These are phyloP conservation scores for Chloroceryle aenea DNA, from an alignment of 2,113 vertebrate species.

Conservation along the genomic window DNA sequence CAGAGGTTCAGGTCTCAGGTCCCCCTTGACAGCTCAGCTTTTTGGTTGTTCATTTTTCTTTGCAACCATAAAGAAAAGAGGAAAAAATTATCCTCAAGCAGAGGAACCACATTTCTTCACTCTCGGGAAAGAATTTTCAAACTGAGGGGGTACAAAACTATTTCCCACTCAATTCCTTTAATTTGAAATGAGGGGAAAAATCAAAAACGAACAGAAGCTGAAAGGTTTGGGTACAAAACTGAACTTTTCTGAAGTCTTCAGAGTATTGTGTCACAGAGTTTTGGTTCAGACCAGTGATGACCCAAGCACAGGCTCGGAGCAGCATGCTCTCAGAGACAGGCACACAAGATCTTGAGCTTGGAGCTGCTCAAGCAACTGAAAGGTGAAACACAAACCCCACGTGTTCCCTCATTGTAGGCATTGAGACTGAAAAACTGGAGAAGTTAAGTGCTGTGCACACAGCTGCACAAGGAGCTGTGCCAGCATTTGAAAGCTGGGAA, in stretches of 20 bases:
- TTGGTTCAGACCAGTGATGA: neutral
- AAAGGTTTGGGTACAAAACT: neutral
- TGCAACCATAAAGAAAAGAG: neutral
- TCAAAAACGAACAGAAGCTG: neutral
- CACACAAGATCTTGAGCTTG: neutral
- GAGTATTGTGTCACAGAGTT: neutral
- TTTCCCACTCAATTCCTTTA: neutral
- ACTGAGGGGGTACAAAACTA: neutral
- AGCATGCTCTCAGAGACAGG: neutral
- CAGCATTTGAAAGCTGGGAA: slow-evolving; percentile 35
- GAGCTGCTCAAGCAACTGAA: neutral
- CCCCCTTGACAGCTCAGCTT: neutral
- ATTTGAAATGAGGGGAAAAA: neutral
- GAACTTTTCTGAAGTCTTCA: neutral
- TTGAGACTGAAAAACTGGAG: neutral
- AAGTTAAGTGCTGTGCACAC: neutral
- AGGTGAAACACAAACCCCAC: neutral
- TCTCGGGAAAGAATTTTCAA: neutral
- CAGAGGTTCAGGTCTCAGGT: neutral
- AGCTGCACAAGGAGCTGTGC: neutral
- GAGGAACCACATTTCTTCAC: neutral
- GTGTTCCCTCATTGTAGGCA: neutral
- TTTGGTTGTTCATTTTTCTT: neutral
- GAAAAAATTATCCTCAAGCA: neutral
- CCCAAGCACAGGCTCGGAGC: neutral